These are phyloP conservation scores for Jacana jacana DNA, from an alignment of 2,113 vertebrate species.

Conservation along the genomic window DNA sequence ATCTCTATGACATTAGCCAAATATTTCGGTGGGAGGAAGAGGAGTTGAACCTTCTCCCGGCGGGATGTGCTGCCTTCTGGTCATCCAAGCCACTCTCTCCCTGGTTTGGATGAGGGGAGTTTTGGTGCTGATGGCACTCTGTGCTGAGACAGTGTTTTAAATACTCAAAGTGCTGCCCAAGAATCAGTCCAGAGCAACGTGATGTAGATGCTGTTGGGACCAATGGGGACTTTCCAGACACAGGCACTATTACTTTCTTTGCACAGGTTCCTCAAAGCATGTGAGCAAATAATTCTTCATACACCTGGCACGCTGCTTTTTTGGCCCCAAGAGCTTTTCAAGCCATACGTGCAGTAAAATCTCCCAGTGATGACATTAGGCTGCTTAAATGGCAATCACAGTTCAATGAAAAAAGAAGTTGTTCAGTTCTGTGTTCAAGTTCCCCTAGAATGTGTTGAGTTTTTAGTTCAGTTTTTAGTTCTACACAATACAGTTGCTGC, in stretches of 20 bases:
- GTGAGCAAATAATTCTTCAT: not conserved
- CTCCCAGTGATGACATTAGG: slow-evolving; percentile 46
- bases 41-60: not conserved
- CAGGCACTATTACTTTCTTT: not conserved
- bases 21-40: slow-evolving; percentile 43
- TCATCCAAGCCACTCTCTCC: not conserved
- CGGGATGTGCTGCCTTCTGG: not conserved
- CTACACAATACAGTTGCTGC: not conserved
- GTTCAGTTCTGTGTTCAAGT: not conserved
- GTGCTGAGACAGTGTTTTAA: not conserved
- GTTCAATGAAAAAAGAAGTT: slow-evolving; percentile 47
- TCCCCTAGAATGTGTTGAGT: slow-evolving; percentile 27
- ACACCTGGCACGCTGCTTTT: slow-evolving; percentile 66
- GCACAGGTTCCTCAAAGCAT: not conserved
- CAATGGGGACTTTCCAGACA: not conserved
- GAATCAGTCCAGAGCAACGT: not conserved
- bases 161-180: not conserved
- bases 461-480: not conserved
- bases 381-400: slow-evolving; percentile 61
- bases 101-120: not conserved
- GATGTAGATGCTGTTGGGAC: not conserved
- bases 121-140: not conserved
- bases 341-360: slow-evolving; percentile 37
- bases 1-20: slow-evolving; percentile 73
- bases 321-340: slow-evolving; percentile 44